Base-by-base conservation (phyloP, 2,797 vertebrate species). In the Poeciliopsis infans region DNA sequence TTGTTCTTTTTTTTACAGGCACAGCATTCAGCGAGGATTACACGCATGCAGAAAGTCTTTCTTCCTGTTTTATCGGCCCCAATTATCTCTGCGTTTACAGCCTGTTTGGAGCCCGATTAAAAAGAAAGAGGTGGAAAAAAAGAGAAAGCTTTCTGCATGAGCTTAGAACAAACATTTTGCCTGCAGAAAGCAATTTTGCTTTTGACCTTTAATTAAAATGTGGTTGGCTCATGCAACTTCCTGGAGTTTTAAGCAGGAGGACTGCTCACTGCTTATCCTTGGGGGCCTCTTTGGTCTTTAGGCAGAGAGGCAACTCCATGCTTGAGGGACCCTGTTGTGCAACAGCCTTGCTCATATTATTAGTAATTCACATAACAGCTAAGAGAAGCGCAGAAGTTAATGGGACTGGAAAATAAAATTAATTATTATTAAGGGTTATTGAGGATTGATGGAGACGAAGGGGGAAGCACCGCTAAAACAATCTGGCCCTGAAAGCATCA, bases 191-290 rank as follows among this genome's bases (percentile, higher is more conserved):
- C 10, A 47, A 75, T 81, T 90, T 84, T 66, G 75, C 45, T 73
- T 80, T 53, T 86, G 84, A 87, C 82, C 80, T 90, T 90, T 91
- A 89, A 90, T 89, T 84, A 85, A 89, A 89, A 88, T 72, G 79
- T 75, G 47, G 59, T 5, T 4, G 82, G 47, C 74, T 64, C 46
- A 43, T 81, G 66, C 72, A 80, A 86, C 81, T 73, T 18, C 33
- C 39, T 33, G 20, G 47, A 53, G 28, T 71, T 74, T 88, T 76
- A 68, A 79, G 71, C 41, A 57, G 46, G 84, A 75, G 55, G 72
- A 85, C 36, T 66, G 76, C 49, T 31, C 33, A 11, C 68, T 79
- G 78, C 31, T 72, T n/a, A 70, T 84, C 76, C 83, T 78, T 6
- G 18, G 80, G 86, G 83, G 72, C 51, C 84, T 75, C 83, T 85